Base-by-base conservation (phyloP, 2,113 vertebrate species). In the Sapayoa aenigma region DNA sequence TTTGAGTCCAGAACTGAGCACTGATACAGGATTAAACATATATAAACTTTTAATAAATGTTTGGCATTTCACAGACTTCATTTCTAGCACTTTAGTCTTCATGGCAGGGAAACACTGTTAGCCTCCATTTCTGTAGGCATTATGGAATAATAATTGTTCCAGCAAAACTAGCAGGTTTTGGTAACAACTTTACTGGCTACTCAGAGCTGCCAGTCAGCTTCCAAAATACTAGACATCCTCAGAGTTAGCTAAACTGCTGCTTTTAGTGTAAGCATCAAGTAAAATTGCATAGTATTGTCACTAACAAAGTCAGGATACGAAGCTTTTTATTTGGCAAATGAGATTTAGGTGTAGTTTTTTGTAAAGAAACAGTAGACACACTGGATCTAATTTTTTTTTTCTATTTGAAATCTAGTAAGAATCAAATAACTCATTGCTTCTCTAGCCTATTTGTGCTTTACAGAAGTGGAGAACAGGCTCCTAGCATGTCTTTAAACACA, bases 41-140 rank as follows among this genome's bases (percentile, higher is more conserved):
- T 52, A 78, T 93, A 94, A 95, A 97, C 81, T 93, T 94, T 93
- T 92, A 95, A 84, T 84, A 87, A 72, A 59, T 84, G 62, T 96
- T 82, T 76, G 58, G 53, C 62, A 35, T 84, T 90, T 95, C 63
- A 94, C 55, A 94, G 71, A 71, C 67, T 59, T 93, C 56, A 88
- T 95, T 96, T 92, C 46, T 93, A 91, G 75, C 23, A 72, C 41
- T 87, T 94, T 25, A 83, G 47, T 73, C 35, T 73, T 44, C n/a
- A 65, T 69, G 68, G 13, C 6, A 46, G 85, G 76, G 74, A 94
- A 71, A 94, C 42, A 74, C 59, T 62, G 42, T 37, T 24, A 89
- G 30, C 44, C 13, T 88, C 68, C 56, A 28, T 83, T 94, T 97
- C 91, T 79, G 21, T 71, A 91, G 91, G 18, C 20, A 9, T 78